A percentile compares a stretch with the other conserved stretches of the same genome.
phyloP scores from a whole-genome alignment of 2,888 invertebrate genomes.

The Sarcophaga variegata region DNA sequence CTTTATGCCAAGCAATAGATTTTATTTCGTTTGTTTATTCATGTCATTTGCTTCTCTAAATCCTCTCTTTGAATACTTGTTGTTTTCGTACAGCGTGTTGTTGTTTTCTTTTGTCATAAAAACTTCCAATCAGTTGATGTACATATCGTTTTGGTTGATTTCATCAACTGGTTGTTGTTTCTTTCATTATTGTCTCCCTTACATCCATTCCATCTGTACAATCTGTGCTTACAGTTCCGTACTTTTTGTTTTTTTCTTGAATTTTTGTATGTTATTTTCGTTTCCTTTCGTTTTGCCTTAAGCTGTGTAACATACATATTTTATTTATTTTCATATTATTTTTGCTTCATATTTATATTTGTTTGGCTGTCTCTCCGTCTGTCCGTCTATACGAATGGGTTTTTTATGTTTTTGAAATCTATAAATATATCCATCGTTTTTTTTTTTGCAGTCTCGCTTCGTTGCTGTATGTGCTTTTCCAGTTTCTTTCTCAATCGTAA shows the following conservation, averaged over 20 bases:
- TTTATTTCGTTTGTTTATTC: neutral
- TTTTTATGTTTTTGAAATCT: neutral
- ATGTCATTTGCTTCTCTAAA: neutral
- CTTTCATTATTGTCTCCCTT: neutral
- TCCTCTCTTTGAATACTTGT: neutral
- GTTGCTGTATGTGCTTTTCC: neutral
- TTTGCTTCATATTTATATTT: constrained; percentile 25
- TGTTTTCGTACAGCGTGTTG: neutral
- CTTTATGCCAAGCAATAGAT: neutral
- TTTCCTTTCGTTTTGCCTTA: constrained; percentile 30
- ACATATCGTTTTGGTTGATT: constrained; percentile 76
- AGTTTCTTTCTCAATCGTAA: no score
- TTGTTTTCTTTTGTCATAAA: constrained; percentile 62
- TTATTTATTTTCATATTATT: constrained; percentile 35
- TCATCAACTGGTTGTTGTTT: constrained; percentile 62
- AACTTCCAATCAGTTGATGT: constrained; percentile 68
- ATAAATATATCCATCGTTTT: neutral
- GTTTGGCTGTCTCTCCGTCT: constrained; percentile 9
- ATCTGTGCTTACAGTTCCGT: neutral
- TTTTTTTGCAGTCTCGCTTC: neutral
- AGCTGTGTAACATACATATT: constrained; percentile 50
- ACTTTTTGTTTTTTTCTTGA: neutral
- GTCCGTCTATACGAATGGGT: neutral
- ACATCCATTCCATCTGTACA: no score
- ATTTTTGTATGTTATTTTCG: no score